Conservation (phyloP, 2,113 vertebrate genomes). For the Leuciscus idus region DNA sequence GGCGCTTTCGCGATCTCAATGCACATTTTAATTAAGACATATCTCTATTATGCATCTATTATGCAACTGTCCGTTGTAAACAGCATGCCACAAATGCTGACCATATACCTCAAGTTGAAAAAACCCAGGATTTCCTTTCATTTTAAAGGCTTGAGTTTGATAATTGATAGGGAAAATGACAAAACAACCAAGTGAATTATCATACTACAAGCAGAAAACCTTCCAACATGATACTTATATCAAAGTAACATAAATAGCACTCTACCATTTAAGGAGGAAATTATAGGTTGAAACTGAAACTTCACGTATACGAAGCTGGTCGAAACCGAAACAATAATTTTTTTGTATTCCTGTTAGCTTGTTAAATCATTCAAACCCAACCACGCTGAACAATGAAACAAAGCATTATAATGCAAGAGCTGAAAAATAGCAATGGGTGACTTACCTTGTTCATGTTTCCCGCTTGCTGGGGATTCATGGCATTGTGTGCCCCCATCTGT, state of each 20-base stretch:
- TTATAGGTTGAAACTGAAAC: not conserved
- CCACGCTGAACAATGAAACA: not conserved
- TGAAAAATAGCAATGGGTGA: not conserved
- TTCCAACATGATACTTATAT: not conserved
- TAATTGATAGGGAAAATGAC: not conserved
- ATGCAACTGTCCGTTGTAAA: not conserved
- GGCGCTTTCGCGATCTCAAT: not conserved
- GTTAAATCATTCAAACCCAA: not conserved
- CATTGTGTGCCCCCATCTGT: conserved; percentile 83
- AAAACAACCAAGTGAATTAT: not conserved
- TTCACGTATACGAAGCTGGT: not conserved
- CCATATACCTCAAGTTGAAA: not conserved
- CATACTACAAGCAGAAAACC: not conserved
- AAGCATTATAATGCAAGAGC: not conserved
- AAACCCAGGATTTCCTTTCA: not conserved
- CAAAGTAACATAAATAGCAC: not conserved
- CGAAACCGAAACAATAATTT: not conserved
- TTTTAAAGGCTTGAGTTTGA: not conserved
- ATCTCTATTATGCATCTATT: not conserved
- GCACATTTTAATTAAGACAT: not conserved
- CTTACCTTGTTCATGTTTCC: conserved; percentile 94
- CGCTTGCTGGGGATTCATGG: conserved; percentile 86
- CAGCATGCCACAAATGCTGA: not conserved
- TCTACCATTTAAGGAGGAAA: not conserved
- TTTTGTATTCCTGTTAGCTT: not conserved